Percentiles rank a stretch among this genome's conserved stretches.
Evolutionary conservation across 92 coral and sea anemone genomes (phyloP).

Genomic region (Heliopora coerulea): DNA sequence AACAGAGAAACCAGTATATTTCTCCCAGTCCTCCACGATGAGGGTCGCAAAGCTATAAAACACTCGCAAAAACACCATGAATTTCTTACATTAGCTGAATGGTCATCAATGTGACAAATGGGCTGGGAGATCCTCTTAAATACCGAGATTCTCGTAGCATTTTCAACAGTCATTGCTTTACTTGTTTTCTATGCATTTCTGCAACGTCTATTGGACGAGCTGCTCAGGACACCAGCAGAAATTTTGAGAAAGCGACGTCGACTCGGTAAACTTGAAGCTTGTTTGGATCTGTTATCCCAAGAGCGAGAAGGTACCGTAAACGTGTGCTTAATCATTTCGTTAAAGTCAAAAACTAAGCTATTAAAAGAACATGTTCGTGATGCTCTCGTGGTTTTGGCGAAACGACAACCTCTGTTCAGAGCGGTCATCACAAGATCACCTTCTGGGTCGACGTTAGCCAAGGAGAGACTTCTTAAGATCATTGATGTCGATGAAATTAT

Average conservation of each 20-base stretch:
- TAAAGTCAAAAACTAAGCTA: neutral
- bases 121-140: neutral
- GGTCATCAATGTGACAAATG: too few species aligned
- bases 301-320: neutral
- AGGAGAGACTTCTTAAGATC: neutral
- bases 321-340: neutral
- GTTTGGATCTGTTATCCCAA: neutral
- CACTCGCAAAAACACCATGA: too few species aligned
- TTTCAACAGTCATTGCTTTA: too few species aligned
- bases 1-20: too few species aligned
- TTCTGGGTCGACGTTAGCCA: neutral
- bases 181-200: too few species aligned
- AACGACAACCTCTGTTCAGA: constrained; percentile 5
- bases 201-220: too few species aligned
- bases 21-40: too few species aligned
- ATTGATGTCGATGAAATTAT: neutral
- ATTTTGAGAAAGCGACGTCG: neutral
- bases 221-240: too few species aligned
- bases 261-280: neutral
- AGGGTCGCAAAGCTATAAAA: too few species aligned
- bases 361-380: neutral
- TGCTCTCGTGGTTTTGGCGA: neutral
- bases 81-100: too few species aligned
- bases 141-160: neutral
- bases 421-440: neutral